phyloP scores from a whole-genome alignment of 2,888 invertebrate genomes.

The Cosmia pyralina region DNA sequence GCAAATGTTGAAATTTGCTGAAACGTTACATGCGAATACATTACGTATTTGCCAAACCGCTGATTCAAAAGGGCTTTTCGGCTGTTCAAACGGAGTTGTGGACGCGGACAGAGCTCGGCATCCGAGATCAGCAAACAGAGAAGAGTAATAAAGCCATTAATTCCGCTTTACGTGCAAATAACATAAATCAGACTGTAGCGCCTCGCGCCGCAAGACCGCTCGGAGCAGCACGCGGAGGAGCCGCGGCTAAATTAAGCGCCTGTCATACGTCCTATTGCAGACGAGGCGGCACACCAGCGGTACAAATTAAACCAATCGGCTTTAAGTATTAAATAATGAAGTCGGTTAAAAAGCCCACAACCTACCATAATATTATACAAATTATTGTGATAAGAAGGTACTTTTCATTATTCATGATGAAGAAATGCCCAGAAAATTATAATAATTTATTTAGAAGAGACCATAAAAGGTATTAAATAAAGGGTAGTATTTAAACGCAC shows the following conservation, averaged over 20 bases:
- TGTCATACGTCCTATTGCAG: conserved; percentile 81
- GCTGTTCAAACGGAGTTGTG: conserved; percentile 78
- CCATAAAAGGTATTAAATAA: too few species aligned
- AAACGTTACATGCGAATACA: conserved; percentile 65
- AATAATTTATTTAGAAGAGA: not conserved
- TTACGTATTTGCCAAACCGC: conserved; percentile 78
- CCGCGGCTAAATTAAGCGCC: conserved; percentile 84
- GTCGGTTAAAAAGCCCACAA: conserved; percentile 22
- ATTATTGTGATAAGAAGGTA: not conserved
- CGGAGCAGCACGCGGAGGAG: conserved; percentile 78
- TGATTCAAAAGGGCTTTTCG: conserved; percentile 79
- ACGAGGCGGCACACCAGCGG: conserved; percentile 72
- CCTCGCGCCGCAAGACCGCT: conserved; percentile 85
- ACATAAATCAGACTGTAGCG: conserved; percentile 89
- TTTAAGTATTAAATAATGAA: conserved; percentile 60
- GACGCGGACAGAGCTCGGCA: conserved; percentile 77
- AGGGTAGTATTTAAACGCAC: too few species aligned
- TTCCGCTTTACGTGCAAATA: conserved; percentile 89
- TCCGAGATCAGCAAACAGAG: conserved; percentile 86
- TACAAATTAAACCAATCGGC: conserved; percentile 77
- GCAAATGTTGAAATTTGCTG: conserved; percentile 54
- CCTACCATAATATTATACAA: not conserved
- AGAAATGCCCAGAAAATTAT: not conserved
- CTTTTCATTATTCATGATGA: not conserved
- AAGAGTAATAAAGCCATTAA: conserved; percentile 90